Percentiles rank a stretch among this genome's conserved stretches.
Evolutionary conservation across 2,113 vertebrate species (phyloP).

Genomic region (Leptocoma aspasia): DNA sequence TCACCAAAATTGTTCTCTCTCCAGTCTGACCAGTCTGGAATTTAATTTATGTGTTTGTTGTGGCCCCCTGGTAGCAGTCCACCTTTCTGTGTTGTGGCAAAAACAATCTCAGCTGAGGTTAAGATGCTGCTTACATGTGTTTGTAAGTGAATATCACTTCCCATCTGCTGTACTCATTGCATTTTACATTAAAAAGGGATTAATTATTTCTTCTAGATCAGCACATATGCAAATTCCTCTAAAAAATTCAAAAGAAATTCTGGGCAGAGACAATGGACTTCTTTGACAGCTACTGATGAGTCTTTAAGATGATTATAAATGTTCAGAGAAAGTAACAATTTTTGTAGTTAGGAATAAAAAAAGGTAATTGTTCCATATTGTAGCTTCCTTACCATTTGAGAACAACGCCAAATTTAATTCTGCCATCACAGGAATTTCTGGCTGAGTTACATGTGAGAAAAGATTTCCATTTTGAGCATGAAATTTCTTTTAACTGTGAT

Average conservation of each 20-base stretch:
- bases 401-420: constrained; percentile 43
- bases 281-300: not conserved
- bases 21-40: not conserved
- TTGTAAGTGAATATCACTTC: not conserved
- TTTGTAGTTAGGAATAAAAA: constrained; percentile 4
- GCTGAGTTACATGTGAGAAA: constrained; percentile 54
- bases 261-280: not conserved
- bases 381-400: constrained; percentile 29
- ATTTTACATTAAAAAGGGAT: not conserved
- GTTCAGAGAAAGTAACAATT: constrained; percentile 15
- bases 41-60: not conserved
- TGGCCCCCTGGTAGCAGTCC: not conserved
- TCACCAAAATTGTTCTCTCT: not conserved
- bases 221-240: not conserved
- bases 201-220: constrained; percentile 13
- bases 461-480: constrained; percentile 38
- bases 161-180: not conserved
- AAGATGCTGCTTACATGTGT: not conserved
- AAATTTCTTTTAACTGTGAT: constrained; percentile 39
- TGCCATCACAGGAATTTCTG: constrained; percentile 41
- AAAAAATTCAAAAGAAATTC: not conserved
- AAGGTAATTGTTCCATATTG: constrained; percentile 34
- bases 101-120: not conserved
- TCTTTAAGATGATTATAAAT: not conserved
- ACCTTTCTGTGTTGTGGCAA: not conserved